Percentiles rank a stretch among this genome's conserved stretches.
These are phyloP conservation scores for Physella acuta DNA, from an alignment of 1,140 invertebrate genomes.

Conservation along the genomic window DNA sequence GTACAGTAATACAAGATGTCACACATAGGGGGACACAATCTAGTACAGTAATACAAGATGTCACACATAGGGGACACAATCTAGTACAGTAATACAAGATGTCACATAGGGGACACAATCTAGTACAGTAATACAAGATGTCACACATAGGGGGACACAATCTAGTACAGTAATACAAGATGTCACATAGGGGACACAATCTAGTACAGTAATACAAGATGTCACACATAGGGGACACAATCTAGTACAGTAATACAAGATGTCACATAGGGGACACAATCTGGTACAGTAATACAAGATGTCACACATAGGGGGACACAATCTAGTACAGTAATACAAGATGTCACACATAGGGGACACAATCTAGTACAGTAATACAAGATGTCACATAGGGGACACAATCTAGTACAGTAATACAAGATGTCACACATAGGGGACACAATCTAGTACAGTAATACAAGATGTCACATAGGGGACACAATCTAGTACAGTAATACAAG, in stretches of 20 bases:
- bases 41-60: slow-evolving; percentile 41
- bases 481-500: slow-evolving; percentile 36
- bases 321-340: slow-evolving; percentile 38
- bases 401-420: slow-evolving; percentile 38
- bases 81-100: slow-evolving; percentile 31
- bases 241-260: slow-evolving; percentile 33
- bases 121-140: slow-evolving; percentile 41
- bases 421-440: slow-evolving; percentile 58
- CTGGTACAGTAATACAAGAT: slow-evolving; percentile 39
- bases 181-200: slow-evolving; percentile 51
- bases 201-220: slow-evolving; percentile 39
- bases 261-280: slow-evolving; percentile 51
- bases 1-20: slow-evolving; percentile 45
- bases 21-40: slow-evolving; percentile 56
- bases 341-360: slow-evolving; percentile 58
- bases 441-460: slow-evolving; percentile 35
- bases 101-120: slow-evolving; percentile 53
- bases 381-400: too few relatives aligned
- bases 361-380: slow-evolving; percentile 35
- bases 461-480: too few relatives aligned
- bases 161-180: slow-evolving; percentile 33
- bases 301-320: slow-evolving; percentile 58
- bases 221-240: slow-evolving; percentile 57
- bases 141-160: slow-evolving; percentile 57
- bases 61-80: slow-evolving; percentile 56